A percentile compares a stretch with the other conserved stretches of the same genome.
Evolutionary conservation across 2,797 vertebrate genomes (phyloP).

Genomic region (Scyliorhinus canicula): DNA sequence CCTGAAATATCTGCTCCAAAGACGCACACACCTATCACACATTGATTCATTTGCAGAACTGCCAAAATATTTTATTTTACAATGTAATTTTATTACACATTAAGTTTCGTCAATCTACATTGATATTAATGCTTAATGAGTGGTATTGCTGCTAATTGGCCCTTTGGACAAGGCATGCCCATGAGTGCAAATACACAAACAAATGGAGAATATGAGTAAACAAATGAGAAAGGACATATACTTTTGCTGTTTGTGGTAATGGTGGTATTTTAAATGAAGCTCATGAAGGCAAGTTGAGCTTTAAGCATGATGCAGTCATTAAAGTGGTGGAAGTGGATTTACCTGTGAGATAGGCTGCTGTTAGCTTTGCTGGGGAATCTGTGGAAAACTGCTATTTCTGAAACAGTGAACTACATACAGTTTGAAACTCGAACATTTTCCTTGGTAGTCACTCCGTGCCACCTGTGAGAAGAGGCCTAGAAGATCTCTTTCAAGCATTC

Average conservation of each 20-base stretch:
- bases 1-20: neutral
- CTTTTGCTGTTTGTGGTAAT: neutral
- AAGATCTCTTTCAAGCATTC: neutral
- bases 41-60: neutral
- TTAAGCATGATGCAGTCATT: neutral
- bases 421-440: neutral
- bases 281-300: neutral
- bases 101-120: neutral
- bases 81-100: constrained; percentile 4
- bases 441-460: neutral
- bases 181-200: neutral
- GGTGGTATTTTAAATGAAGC: neutral
- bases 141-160: neutral
- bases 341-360: neutral
- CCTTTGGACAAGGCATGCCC: neutral
- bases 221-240: neutral
- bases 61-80: constrained; percentile 23
- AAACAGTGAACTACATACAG: neutral
- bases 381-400: neutral
- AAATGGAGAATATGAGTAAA: neutral
- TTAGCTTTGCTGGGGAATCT: neutral
- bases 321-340: neutral
- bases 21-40: neutral
- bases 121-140: neutral
- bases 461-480: neutral